Percentiles rank a stretch among this genome's conserved stretches.
These are phyloP conservation scores for Dendrocincla fuliginosa DNA, from an alignment of 2,797 vertebrate genomes.

Conservation along the genomic window DNA sequence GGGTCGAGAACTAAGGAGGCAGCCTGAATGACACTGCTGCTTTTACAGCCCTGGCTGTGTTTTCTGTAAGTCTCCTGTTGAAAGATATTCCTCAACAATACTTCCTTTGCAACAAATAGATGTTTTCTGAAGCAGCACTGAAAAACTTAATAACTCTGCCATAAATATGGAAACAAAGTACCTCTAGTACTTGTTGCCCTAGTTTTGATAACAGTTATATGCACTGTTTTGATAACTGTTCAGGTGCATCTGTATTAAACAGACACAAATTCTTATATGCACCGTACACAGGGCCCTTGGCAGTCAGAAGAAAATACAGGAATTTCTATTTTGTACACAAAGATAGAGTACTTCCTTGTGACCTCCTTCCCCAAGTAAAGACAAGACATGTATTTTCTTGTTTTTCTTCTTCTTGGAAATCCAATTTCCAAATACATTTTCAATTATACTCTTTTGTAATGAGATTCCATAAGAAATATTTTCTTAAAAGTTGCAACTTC, in stretches of 20 bases:
- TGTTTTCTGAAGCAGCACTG: not conserved
- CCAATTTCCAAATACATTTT: not conserved
- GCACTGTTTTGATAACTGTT: not conserved
- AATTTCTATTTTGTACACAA: not conserved
- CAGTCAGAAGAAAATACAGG: not conserved
- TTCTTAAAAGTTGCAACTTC: not conserved
- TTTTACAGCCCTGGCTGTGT: not conserved
- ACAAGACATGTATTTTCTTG: not conserved
- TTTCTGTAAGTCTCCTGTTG: not conserved
- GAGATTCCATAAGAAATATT: not conserved
- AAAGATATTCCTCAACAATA: not conserved
- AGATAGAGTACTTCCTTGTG: not conserved
- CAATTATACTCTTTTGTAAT: not conserved
- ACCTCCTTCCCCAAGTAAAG: not conserved
- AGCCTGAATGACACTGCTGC: not conserved
- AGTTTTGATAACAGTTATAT: not conserved
- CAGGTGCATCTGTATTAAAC: not conserved
- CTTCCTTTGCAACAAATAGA: not conserved
- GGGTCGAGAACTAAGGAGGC: fast-evolving
- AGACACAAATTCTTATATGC: not conserved
- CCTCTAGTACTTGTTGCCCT: not conserved
- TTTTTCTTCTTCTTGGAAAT: conserved; percentile 1
- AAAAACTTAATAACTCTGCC: not conserved
- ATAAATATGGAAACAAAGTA: not conserved
- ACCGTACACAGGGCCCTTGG: not conserved